A percentile compares a stretch with the other conserved stretches of the same genome.
Conservation (phyloP, 2,797 vertebrate species). For the Anisognathus igniventris region DNA sequence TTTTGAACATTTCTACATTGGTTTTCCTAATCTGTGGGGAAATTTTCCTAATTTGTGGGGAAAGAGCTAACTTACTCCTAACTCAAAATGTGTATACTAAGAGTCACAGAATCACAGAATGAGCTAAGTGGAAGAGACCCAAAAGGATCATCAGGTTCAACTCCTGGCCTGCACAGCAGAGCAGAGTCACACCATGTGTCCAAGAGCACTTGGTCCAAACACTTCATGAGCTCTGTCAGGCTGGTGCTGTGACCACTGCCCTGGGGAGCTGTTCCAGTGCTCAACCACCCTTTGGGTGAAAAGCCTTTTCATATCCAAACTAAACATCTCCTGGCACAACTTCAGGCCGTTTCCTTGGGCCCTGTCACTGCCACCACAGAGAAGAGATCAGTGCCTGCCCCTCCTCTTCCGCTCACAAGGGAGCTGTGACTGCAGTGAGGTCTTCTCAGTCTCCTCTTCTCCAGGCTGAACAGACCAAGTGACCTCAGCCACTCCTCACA, state of each 20-base stretch:
- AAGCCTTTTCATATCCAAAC: fast-evolving
- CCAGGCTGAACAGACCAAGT: neutral
- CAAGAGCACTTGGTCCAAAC: neutral
- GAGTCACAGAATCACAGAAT: neutral
- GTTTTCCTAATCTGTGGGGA: neutral
- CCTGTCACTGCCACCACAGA: neutral
- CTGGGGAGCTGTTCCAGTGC: neutral
- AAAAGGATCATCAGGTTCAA: neutral
- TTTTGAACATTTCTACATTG: neutral
- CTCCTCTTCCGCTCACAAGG: neutral
- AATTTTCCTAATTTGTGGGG: neutral
- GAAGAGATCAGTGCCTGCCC: neutral
- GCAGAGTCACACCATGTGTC: fast-evolving
- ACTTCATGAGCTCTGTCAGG: neutral
- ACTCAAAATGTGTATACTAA: neutral
- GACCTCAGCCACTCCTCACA: neutral
- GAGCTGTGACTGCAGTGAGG: fast-evolving
- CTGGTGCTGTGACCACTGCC: neutral
- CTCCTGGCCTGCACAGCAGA: neutral
- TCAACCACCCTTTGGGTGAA: fast-evolving
- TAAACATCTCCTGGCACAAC: fast-evolving
- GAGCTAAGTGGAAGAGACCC: neutral
- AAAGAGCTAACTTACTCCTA: neutral
- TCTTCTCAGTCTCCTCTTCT: neutral
- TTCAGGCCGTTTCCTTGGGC: fast-evolving